Conservation (phyloP, 2,888 invertebrate species). For the Caenorhabditis sp. region DNA sequence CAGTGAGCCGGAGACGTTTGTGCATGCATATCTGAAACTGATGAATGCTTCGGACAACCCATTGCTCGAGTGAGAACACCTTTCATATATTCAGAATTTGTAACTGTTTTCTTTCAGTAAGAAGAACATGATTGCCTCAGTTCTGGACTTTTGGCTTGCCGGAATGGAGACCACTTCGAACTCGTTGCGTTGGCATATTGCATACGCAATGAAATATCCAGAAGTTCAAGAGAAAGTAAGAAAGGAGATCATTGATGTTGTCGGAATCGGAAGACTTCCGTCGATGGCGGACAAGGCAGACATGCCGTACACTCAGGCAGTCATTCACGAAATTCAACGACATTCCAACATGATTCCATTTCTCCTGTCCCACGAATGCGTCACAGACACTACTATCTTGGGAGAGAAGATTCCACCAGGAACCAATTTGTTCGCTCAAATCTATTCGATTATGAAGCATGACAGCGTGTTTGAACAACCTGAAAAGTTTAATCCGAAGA, state of each 20-base stretch:
- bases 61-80: conserved; percentile 25
- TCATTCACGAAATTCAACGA: conserved; percentile 69
- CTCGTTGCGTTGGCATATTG: conserved; percentile 69
- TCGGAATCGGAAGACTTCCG: conserved; percentile 62
- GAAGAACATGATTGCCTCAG: conserved; percentile 27
- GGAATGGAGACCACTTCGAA: conserved; percentile 76
- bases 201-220: conserved; percentile 50
- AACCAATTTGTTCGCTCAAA: conserved; percentile 48
- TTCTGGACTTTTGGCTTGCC: conserved; percentile 72
- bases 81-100: too few relatives aligned
- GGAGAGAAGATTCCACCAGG: conserved; percentile 45
- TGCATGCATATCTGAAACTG: conserved; percentile 63
- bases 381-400: conserved; percentile 31
- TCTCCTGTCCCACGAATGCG: conserved; percentile 23
- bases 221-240: conserved; percentile 58
- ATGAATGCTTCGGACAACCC: conserved; percentile 14
- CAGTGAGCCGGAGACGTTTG: background rate
- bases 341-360: conserved; percentile 66
- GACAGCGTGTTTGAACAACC: conserved; percentile 60
- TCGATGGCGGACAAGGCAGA: conserved; percentile 62
- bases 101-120: too few relatives aligned
- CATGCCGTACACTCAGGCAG: conserved; percentile 65
- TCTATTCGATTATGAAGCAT: conserved; percentile 59
- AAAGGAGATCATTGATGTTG: conserved; percentile 53
- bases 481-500: conserved; percentile 66